Evolutionary conservation across 2,888 invertebrate genomes (phyloP).

Genomic region (Aethes cnicana): DNA sequence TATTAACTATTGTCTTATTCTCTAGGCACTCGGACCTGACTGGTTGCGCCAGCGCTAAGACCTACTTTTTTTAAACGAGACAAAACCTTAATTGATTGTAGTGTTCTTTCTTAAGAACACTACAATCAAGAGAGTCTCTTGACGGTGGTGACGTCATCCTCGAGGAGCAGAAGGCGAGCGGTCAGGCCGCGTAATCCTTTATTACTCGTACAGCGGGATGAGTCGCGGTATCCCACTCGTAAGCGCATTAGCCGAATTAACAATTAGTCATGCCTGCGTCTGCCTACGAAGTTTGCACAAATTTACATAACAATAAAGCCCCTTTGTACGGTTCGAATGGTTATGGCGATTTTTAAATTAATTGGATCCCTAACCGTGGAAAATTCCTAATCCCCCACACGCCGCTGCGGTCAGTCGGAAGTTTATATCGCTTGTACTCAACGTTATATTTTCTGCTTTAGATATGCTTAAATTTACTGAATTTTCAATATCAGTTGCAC

Average conservation of each 20-base stretch:
- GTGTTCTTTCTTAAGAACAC: too few species aligned
- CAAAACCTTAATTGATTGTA: too few species aligned
- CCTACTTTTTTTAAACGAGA: too few species aligned
- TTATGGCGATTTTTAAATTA: conserved; percentile 79
- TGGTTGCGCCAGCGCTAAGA: too few species aligned
- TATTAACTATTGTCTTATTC: too few species aligned
- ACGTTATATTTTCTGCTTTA: too few species aligned
- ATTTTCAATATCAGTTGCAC: too few species aligned
- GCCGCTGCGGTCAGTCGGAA: conserved; percentile 59
- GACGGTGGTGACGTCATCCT: conserved; percentile 34
- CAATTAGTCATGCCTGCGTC: conserved; percentile 81
- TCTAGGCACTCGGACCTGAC: too few species aligned
- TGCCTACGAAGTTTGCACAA: conserved; percentile 76
- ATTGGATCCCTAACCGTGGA: conserved; percentile 75
- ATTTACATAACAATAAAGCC: conserved; percentile 81
- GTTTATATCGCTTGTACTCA: too few species aligned
- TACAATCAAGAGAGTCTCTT: too few species aligned
- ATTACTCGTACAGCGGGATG: conserved; percentile 54
- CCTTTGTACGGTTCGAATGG: conserved; percentile 57
- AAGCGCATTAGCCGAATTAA: conserved; percentile 80
- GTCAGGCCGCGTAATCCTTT: conserved; percentile 50
- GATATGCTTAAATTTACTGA: too few species aligned
- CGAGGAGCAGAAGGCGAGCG: conserved; percentile 36
- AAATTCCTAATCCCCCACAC: conserved; percentile 59
- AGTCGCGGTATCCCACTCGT: conserved; percentile 57